These are phyloP conservation scores for Elegia similella DNA, from an alignment of 2,888 invertebrate genomes.

Conservation along the genomic window DNA sequence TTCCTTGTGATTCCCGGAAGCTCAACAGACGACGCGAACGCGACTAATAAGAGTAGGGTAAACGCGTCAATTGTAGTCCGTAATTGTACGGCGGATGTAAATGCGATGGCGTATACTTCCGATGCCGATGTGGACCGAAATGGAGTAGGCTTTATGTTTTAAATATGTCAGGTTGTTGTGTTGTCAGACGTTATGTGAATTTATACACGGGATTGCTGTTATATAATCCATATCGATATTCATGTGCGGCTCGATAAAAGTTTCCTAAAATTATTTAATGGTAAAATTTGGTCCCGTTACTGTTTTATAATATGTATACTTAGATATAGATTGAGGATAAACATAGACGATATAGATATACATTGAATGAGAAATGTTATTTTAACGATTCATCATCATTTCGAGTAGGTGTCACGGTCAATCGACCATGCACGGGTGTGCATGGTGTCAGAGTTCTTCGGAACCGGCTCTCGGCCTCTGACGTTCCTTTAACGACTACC, in stretches of 20 bases:
- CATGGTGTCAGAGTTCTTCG: too few relatives aligned
- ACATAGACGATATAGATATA: too few relatives aligned
- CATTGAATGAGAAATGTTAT: too few relatives aligned
- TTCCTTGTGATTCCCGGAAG: slow-evolving; percentile 16
- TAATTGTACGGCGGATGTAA: slow-evolving; percentile 42
- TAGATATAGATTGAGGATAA: too few relatives aligned
- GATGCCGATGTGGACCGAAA: slow-evolving; percentile 36
- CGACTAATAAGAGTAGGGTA: slow-evolving; percentile 25
- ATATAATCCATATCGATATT: neutral
- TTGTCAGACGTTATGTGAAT: neutral
- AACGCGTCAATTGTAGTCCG: slow-evolving; percentile 34
- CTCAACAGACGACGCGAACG: neutral
- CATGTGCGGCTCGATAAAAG: neutral
- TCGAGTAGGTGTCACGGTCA: too few relatives aligned
- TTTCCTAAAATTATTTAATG: neutral
- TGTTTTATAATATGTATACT: too few relatives aligned
- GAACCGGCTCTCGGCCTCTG: too few relatives aligned
- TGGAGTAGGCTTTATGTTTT: slow-evolving; percentile 11
- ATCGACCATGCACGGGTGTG: too few relatives aligned
- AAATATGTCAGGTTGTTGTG: neutral
- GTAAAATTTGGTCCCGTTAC: neutral
- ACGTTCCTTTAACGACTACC: too few relatives aligned
- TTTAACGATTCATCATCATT: too few relatives aligned
- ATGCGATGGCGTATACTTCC: slow-evolving; percentile 42
- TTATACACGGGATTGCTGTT: neutral